These are phyloP conservation scores for Teleogryllus occipitalis DNA, from an alignment of 1,140 invertebrate species.

Conservation along the genomic window DNA sequence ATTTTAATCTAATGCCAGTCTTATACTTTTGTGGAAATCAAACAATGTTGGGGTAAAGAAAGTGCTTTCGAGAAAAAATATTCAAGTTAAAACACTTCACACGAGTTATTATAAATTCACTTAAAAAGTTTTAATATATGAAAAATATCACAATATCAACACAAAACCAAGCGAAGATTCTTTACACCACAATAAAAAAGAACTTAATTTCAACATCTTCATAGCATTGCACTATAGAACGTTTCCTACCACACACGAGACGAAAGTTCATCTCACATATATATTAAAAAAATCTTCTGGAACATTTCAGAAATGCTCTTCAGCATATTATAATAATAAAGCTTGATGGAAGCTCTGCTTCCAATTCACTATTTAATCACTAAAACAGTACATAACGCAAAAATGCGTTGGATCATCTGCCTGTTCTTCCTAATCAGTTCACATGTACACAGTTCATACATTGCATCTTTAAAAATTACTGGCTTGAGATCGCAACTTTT, in stretches of 20 bases:
- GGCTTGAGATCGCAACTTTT: constrained; percentile 17
- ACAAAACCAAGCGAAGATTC: constrained; percentile 11
- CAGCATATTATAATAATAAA: constrained; percentile 22
- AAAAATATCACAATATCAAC: constrained; percentile 15
- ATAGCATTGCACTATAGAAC: constrained; percentile 16
- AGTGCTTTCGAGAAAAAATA: background rate
- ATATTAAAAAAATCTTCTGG: constrained; percentile 13
- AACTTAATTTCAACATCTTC: constrained; percentile 11
- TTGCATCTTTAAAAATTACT: constrained; percentile 14
- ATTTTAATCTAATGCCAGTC: background rate
- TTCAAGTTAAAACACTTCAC: constrained; percentile 1
- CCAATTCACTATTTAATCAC: constrained; percentile 14
- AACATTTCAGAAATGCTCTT: constrained; percentile 22
- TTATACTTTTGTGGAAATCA: constrained; percentile 5
- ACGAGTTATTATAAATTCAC: background rate
- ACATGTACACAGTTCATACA: background rate
- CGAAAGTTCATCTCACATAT: constrained; percentile 19
- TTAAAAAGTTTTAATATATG: constrained; percentile 6
- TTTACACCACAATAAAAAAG: constrained; percentile 14
- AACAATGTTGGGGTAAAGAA: background rate
- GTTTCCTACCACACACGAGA: constrained; percentile 6
- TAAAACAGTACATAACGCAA: constrained; percentile 17
- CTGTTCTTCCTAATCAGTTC: constrained; percentile 7
- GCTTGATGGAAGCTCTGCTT: constrained; percentile 21
- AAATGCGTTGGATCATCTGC: constrained; percentile 13